phyloP scores from a whole-genome alignment of 2,797 vertebrate species.

The Microctenopoma stevenorrisi region DNA sequence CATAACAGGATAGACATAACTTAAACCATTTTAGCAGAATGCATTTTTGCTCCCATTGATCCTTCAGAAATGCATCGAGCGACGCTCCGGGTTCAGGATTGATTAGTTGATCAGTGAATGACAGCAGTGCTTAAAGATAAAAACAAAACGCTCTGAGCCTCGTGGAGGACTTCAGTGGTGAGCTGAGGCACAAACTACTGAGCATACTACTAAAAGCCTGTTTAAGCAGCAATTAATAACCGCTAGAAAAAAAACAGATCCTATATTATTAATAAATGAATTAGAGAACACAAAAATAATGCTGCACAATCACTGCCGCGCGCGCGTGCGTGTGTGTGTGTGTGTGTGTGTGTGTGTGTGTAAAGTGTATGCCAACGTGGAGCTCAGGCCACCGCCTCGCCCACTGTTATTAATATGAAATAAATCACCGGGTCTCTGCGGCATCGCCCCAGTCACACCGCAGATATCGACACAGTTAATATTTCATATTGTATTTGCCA shows the following conservation, averaged over 20 bases:
- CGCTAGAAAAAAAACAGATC: constrained; percentile 5
- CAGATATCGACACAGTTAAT: constrained; percentile 81
- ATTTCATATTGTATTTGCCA: constrained; percentile 81
- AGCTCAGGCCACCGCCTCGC: constrained; percentile 59
- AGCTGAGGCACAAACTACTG: neutral
- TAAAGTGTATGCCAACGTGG: constrained; percentile 60
- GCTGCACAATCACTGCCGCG: constrained; percentile 12
- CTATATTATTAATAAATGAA: constrained; percentile 22
- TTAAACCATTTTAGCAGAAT: constrained; percentile 49
- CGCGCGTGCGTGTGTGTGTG: constrained; percentile 37
- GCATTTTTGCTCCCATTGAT: constrained; percentile 62
- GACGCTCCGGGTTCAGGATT: constrained; percentile 65
- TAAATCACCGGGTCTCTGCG: constrained; percentile 75
- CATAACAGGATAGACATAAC: constrained; percentile 45
- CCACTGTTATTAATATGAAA: constrained; percentile 75
- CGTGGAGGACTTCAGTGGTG: constrained; percentile 16
- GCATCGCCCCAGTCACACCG: constrained; percentile 74
- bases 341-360: constrained; percentile 19
- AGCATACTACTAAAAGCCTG: neutral
- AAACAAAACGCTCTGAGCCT: constrained; percentile 57
- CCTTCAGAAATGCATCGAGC: constrained; percentile 68
- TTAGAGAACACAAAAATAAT: constrained; percentile 7
- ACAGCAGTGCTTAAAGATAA: constrained; percentile 67
- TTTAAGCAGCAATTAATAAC: neutral
- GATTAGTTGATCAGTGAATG: constrained; percentile 75